A percentile compares a stretch with the other conserved stretches of the same genome.
Conservation (phyloP, 2,888 invertebrate genomes). For the Drosophila monieri region DNA sequence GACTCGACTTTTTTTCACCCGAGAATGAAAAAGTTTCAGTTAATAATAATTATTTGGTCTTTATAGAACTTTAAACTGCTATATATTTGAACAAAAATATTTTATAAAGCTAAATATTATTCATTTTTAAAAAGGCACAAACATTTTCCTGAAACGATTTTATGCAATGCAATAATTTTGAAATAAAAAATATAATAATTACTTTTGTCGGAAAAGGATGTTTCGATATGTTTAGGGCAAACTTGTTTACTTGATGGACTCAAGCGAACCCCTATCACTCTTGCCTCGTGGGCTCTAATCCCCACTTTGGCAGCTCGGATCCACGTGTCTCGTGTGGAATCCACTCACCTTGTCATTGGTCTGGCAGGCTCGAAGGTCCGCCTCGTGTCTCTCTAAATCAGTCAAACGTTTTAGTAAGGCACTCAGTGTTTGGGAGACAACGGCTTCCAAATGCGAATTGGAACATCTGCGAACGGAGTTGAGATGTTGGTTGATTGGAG, state of each 20-base stretch:
- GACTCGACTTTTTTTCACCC: background rate
- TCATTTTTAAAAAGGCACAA: no score
- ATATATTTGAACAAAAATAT: background rate
- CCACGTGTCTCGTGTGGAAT: background rate
- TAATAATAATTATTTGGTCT: background rate
- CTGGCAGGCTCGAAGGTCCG: constrained; percentile 84
- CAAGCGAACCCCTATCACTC: background rate
- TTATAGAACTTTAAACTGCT: background rate
- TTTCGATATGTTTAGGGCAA: background rate
- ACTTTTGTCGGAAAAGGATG: no score
- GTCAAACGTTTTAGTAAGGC: constrained; percentile 85
- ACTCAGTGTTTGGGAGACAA: constrained; percentile 84
- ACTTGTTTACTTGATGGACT: background rate
- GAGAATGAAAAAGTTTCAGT: background rate
- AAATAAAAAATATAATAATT: no score
- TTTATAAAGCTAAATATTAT: no score
- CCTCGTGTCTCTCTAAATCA: constrained; percentile 84
- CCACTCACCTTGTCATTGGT: constrained; percentile 79
- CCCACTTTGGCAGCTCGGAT: constrained; percentile 9
- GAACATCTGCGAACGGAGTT: constrained; percentile 78
- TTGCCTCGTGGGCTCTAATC: background rate
- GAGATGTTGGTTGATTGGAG: constrained; percentile 5
- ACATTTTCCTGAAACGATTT: no score
- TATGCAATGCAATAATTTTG: no score
- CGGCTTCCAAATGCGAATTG: constrained; percentile 83